phyloP scores from a whole-genome alignment of 30 jellyfish, hydroid and myxozoan genomes.

The Chrysaora quinquecirrha region DNA sequence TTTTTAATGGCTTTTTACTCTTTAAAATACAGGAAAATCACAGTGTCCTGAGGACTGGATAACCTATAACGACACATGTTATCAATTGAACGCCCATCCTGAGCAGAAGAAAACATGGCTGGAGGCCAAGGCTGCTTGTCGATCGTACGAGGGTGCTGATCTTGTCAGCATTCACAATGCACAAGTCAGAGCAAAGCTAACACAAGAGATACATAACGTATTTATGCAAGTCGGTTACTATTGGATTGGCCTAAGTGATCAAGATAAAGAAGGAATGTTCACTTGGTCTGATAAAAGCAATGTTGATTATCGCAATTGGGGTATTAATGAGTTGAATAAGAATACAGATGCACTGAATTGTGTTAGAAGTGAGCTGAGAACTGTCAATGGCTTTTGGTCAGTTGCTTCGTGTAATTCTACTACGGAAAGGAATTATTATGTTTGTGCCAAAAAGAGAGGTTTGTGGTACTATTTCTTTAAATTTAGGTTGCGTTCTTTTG shows the following conservation, averaged over 20 bases:
- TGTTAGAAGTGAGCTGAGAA: slow-evolving; percentile 60
- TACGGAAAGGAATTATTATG: slow-evolving; percentile 64
- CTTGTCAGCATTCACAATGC: slow-evolving; percentile 65
- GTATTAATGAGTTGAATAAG: slow-evolving; percentile 27
- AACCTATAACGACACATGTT: slow-evolving; percentile 68
- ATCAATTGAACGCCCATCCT: slow-evolving; percentile 93
- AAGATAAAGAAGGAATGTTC: slow-evolving; percentile 47
- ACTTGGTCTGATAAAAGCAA: slow-evolving; percentile 76
- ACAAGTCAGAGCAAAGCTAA: slow-evolving; percentile 29
- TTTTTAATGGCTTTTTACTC: no score
- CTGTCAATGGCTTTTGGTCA: slow-evolving; percentile 59
- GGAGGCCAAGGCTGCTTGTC: slow-evolving; percentile 79
- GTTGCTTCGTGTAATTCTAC: slow-evolving; percentile 60
- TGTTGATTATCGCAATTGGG: slow-evolving; percentile 64
- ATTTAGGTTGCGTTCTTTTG: no score
- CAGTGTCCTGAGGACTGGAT: slow-evolving; percentile 96
- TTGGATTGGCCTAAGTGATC: slow-evolving; percentile 92
- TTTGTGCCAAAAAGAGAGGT: slow-evolving; percentile 88
- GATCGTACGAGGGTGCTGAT: slow-evolving; percentile 82
- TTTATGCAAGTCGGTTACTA: slow-evolving; percentile 37
- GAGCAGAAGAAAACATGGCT: slow-evolving; percentile 82
- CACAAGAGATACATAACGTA: slow-evolving; percentile 30
- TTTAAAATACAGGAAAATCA: slow-evolving; percentile 73
- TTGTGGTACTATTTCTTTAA: no score
- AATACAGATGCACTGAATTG: slow-evolving; percentile 52